Evolutionary conservation across 2,113 vertebrate genomes (phyloP), one percentile per base, ranked within the genome.

Genomic region (Phylloscopus whistleri): DNA sequence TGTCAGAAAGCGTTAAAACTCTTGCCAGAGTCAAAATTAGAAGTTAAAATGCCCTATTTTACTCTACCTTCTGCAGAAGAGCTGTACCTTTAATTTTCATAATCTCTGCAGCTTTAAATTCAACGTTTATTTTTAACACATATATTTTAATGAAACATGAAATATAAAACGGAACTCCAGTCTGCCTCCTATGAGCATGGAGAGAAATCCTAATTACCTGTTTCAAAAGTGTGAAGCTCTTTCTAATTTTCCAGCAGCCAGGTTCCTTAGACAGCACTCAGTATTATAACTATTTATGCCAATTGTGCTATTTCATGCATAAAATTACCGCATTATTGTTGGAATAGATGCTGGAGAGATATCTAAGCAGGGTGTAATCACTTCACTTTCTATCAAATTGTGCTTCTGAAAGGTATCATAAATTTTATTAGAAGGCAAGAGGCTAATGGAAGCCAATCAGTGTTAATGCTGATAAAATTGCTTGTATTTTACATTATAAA

Each of bases 281-380:
- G 97, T 98, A 98, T 98, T 98, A 98, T 98, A 98, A 98, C 98
- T 98, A 98, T 98, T 98, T 98, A 98, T 98, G 98, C 98, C 98
- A 98, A 98, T 98, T 98, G 98, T 98, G 98, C 97, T 97, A 98
- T 98, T 98, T 97, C 98, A 98, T 98, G 98, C 98, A 98, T 98
- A 98, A 98, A 98, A 98, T 98, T 98, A 98, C 98, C 11, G 93
- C 97, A 98, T 98, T 98, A 98, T 98, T 98, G 97, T 98, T 98
- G 94, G 97, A 97, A 98, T 97, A 97, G 97, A 98, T 98, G 96
- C 97, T 92, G 93, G 95, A 98, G 97, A 98, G 98, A 98, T 98
- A 98, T 98, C 98, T 97, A 98, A 98, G 98, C 97, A 96, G 98
- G 98, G 97, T 97, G 98, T 98, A 98, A 98, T 98, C 98, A 98